phyloP scores from a whole-genome alignment of 2,797 vertebrate genomes.

The Mycteria americana region DNA sequence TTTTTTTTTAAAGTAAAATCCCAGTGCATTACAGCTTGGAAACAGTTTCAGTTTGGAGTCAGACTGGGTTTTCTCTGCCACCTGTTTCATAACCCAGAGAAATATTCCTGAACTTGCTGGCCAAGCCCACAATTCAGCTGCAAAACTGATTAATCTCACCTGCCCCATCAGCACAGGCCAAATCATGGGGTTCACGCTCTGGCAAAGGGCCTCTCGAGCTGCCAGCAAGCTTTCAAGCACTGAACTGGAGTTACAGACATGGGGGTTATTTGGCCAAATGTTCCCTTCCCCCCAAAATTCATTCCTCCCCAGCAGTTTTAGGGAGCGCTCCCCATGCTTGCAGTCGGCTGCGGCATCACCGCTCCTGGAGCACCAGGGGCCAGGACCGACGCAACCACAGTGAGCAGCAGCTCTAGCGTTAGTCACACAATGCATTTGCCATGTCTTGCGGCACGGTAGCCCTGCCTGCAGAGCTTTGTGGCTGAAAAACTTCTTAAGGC shows the following conservation, averaged over 20 bases:
- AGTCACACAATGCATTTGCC: rapidly evolving
- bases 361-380: not conserved
- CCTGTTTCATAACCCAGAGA: not conserved
- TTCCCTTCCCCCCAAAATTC: not conserved
- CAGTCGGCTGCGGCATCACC: not conserved
- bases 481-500: not conserved
- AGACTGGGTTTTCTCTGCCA: not conserved
- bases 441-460: not conserved
- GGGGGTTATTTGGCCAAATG: not conserved
- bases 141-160: not conserved
- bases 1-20: not conserved
- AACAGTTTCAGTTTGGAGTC: not conserved
- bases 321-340: rapidly evolving
- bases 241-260: not conserved
- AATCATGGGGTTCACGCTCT: rapidly evolving
- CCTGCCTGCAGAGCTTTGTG: not conserved
- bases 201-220: not conserved
- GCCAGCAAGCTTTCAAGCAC: not conserved
- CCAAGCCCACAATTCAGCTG: not conserved
- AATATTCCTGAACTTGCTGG: not conserved
- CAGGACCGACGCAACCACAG: not conserved
- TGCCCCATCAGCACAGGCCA: not conserved
- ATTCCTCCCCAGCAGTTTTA: not conserved
- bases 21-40: not conserved
- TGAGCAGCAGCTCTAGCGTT: not conserved